Evolutionary conservation across 2,113 vertebrate species (phyloP), one percentile per base, ranked within the genome.

Genomic region (Archocentrus centrarchus): DNA sequence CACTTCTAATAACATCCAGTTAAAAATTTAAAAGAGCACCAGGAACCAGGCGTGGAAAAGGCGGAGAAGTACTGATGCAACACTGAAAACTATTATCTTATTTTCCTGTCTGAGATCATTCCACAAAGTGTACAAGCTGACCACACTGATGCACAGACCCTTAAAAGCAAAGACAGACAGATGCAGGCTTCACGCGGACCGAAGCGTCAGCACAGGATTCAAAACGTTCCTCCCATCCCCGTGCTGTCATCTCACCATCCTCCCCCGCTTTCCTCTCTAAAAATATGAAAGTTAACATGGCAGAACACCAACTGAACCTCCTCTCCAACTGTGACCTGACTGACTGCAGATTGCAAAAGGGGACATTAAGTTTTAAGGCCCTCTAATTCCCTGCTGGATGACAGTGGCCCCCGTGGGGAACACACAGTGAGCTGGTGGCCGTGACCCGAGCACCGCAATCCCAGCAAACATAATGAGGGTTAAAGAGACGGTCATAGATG

Each of bases 361-460:
- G 94, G 83, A 93, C 95, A 95, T 95, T 95, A 96, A 94, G 88
- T 95, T 96, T 96, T 94, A 96, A 92, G 88, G 85, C 89, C 82
- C 66, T 92, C 88, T 92, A 92, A 96, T 95, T 94, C 91, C 91
- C 35, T 1, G 44, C 64, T 87, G 83, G 87, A 84, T 92, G 91
- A 93, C 92, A 89, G 89, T 66, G 85, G 80, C 62, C 79, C 88
- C 41, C 27, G 14, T 61, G 11, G 64, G 62, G 32, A 11, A 22
- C 35, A 75, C 66, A 66, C 27, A 75, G 78, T 14, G 76, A 83
- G 85, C 83, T 61, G 83, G 75, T 75, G 83, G 90, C 88, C 59
- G 70, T 93, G 92, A 93, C 93, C 92, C 39, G 32, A 86, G 77
- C 3, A 75, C 79, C 27, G 73, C 87, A 86, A 76, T 90, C 80